phyloP scores from a whole-genome alignment of 2,888 invertebrate species.

The Cheilosia impressa region DNA sequence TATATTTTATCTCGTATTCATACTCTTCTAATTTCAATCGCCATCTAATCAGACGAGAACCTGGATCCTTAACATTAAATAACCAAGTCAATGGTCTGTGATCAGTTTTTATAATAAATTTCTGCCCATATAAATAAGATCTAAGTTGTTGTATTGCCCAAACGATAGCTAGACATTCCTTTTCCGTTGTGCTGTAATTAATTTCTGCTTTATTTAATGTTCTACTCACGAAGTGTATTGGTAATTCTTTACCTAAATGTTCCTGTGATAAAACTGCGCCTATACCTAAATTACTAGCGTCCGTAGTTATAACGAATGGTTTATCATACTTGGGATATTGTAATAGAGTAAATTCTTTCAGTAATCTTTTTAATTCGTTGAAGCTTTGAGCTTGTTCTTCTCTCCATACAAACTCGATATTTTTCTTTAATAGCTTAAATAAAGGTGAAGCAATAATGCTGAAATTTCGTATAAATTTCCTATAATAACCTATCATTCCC shows the following conservation, averaged over 20 bases:
- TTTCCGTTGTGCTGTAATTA: conserved; percentile 20
- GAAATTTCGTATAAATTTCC: conserved; percentile 44
- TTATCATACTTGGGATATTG: no score
- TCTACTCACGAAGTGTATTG: conserved; percentile 43
- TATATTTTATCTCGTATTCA: conserved; percentile 5
- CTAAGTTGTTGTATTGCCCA: conserved; percentile 24
- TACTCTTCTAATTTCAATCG: conserved; percentile 8
- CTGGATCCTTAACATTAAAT: conserved; percentile 32
- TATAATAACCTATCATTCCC: conserved; percentile 36
- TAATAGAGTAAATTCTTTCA: no score
- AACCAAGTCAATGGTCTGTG: not conserved
- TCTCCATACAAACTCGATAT: not conserved
- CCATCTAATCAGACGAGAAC: conserved; percentile 21
- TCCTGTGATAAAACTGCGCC: conserved; percentile 1
- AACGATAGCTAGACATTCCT: conserved; percentile 17
- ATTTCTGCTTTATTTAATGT: conserved; percentile 33
- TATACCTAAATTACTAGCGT: no score
- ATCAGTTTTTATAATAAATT: not conserved
- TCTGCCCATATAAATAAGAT: conserved; percentile 8
- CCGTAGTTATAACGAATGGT: no score
- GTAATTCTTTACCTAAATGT: conserved; percentile 11
- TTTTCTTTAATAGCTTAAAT: conserved; percentile 34
- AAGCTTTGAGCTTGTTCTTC: no score
- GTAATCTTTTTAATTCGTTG: no score
- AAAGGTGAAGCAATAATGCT: conserved; percentile 53